Conservation (phyloP, 2,888 invertebrate species). For the Luperina testacea region DNA sequence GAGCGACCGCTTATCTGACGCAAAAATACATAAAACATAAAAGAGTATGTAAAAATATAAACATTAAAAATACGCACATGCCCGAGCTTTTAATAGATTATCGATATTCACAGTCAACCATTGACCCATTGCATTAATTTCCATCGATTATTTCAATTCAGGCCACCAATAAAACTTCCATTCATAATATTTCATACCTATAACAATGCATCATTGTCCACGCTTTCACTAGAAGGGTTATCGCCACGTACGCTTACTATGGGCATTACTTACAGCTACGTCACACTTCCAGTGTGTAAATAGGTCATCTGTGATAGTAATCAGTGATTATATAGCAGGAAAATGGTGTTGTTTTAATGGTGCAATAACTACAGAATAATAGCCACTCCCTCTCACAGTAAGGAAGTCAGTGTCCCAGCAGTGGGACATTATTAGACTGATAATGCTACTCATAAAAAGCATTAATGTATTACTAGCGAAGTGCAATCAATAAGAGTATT, state of each 20-base stretch:
- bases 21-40: not conserved
- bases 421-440: too few species aligned
- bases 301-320: constrained; percentile 36
- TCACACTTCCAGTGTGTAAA: constrained; percentile 22
- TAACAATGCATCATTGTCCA: constrained; percentile 18
- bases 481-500: too few species aligned
- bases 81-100: not conserved
- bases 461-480: too few species aligned
- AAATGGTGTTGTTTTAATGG: not conserved
- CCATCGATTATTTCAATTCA: constrained; percentile 48
- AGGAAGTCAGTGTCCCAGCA: too few species aligned
- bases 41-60: not conserved
- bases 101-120: not conserved
- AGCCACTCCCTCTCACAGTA: too few species aligned
- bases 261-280: constrained; percentile 7
- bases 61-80: not conserved
- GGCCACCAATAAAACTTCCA: constrained; percentile 25
- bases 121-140: constrained; percentile 17
- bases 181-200: constrained; percentile 20
- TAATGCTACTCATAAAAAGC: too few species aligned
- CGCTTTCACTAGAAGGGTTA: constrained; percentile 25
- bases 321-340: constrained; percentile 17
- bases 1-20: not conserved
- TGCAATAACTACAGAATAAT: too few species aligned
- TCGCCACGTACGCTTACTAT: constrained; percentile 6